Conservation (phyloP, 2,113 vertebrate genomes). For the Pluvianellus socialis region DNA sequence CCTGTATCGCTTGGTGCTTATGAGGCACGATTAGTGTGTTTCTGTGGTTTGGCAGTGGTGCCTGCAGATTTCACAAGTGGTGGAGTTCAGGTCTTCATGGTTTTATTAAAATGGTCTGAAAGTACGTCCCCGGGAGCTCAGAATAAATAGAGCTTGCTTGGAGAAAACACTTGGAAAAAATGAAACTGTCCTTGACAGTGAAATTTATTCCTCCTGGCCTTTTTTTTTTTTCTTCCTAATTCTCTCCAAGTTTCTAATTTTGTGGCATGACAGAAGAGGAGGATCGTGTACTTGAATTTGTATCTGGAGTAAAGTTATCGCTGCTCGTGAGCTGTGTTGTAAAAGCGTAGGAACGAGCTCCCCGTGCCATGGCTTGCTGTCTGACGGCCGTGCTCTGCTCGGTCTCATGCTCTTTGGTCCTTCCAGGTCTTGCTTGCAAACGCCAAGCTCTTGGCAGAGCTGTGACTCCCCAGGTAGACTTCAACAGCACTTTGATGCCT, state of each 20-base stretch:
- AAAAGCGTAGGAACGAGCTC: background rate
- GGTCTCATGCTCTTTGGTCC: background rate
- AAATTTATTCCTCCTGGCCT: background rate
- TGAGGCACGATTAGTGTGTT: accelerated
- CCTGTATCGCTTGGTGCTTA: background rate
- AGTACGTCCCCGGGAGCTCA: background rate
- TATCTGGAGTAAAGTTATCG: background rate
- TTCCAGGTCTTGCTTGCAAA: background rate
- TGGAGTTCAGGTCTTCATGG: background rate
- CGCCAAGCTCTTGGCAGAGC: background rate
- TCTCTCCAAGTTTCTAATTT: background rate
- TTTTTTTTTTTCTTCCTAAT: background rate
- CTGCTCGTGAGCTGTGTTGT: accelerated
- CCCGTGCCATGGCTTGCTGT: background rate
- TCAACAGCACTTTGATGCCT: background rate
- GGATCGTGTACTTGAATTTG: accelerated
- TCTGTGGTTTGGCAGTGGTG: background rate
- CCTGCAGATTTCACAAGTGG: background rate
- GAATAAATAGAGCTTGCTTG: background rate
- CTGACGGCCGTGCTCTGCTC: accelerated
- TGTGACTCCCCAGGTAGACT: background rate
- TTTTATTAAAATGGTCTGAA: background rate
- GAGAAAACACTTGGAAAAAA: background rate
- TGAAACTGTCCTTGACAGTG: background rate
- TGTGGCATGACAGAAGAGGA: background rate